Percentiles rank a stretch among this genome's conserved stretches.
Evolutionary conservation across 2,888 invertebrate genomes (phyloP).

Genomic region (Pollenia amentaria): DNA sequence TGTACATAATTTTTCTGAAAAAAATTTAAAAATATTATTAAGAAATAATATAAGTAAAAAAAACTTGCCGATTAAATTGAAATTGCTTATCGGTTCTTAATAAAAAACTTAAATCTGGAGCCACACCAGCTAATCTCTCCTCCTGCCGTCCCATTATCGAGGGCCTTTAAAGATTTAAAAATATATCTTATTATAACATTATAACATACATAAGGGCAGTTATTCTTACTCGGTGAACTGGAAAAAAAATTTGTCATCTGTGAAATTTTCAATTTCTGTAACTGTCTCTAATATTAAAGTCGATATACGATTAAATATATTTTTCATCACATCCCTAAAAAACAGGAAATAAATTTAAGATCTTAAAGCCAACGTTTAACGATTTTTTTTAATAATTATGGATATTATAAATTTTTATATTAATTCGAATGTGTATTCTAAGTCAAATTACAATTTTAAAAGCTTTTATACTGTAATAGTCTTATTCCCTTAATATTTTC

Average conservation of each 20-base stretch:
- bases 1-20: constrained; percentile 85
- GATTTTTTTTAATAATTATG: no score
- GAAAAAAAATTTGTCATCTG: constrained; percentile 89
- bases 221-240: constrained; percentile 88
- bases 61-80: constrained; percentile 79
- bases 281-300: constrained; percentile 86
- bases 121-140: constrained; percentile 90
- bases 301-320: constrained; percentile 80
- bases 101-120: constrained; percentile 89
- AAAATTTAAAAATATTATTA: no score
- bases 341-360: neutral
- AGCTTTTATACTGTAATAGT: no score
- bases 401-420: no score
- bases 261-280: constrained; percentile 88
- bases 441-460: no score
- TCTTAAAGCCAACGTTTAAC: no score
- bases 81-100: constrained; percentile 87
- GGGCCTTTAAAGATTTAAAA: constrained; percentile 86
- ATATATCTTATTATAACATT: constrained; percentile 10
- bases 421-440: no score
- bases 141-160: constrained; percentile 93
- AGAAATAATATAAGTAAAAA: neutral
- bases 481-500: no score
- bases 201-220: no score
- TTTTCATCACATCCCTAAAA: constrained; percentile 77